A percentile compares a stretch with the other conserved stretches of the same genome.
Conservation (phyloP, 2,888 invertebrate species). For the Melipona beecheii region DNA sequence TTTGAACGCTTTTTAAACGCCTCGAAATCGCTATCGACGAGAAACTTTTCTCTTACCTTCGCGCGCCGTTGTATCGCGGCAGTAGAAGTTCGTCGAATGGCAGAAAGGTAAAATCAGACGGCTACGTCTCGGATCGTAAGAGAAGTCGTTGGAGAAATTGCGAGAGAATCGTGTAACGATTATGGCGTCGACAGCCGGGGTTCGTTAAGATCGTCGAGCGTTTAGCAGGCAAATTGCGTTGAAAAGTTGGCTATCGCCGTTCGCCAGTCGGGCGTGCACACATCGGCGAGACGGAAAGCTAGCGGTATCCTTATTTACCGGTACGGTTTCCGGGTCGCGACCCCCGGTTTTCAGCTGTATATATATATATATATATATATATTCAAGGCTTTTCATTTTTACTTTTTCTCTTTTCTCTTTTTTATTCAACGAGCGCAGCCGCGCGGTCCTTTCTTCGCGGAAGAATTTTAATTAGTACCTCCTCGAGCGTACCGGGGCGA, state of each 20-base stretch:
- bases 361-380: background rate
- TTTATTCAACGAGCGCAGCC: constrained; percentile 4
- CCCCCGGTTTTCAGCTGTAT: background rate
- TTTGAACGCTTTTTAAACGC: background rate
- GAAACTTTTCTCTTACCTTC: background rate
- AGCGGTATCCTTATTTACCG: constrained; percentile 8
- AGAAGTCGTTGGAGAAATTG: background rate
- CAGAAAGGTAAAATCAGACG: too few species aligned
- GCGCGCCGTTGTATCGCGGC: background rate
- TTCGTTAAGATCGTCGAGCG: constrained; percentile 2
- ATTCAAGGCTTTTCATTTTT: constrained; percentile 17
- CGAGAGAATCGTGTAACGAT: background rate
- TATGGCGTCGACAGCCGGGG: background rate
- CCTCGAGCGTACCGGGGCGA: constrained; percentile 25
- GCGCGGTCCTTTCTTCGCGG: constrained; percentile 39
- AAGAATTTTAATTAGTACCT: constrained; percentile 61
- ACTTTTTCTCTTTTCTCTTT: background rate
- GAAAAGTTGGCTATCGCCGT: background rate
- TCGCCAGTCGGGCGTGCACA: background rate
- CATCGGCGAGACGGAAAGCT: background rate
- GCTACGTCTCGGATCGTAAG: too few species aligned
- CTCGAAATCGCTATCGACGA: constrained; percentile 13
- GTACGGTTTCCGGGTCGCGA: constrained; percentile 20
- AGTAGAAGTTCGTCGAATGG: background rate
- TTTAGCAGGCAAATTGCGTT: background rate